Evolutionary conservation across 2,113 vertebrate genomes (phyloP), one percentile per base, ranked within the genome.

Genomic region (Montifringilla adamsi): DNA sequence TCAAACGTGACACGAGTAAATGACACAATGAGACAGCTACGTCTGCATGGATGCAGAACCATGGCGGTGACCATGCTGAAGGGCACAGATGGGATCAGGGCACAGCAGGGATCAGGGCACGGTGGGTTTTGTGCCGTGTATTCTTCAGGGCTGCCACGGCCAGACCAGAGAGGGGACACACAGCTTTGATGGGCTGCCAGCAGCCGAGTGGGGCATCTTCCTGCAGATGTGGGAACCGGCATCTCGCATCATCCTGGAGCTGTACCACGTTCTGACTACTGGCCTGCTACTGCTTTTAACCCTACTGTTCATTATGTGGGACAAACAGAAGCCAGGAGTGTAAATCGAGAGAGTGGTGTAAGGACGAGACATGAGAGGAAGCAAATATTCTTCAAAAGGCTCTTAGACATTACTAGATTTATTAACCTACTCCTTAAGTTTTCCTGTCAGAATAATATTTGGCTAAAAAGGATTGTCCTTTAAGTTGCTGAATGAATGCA

Each of bases 371-470:
- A 0, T 18, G 62, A 89, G 67, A 64, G 66, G 52, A 44, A 78
- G 41, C 41, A 91, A 87, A 87, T 69, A 55, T 7, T 60, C 69
- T 92, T 94, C 87, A 87, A 94, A 95, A 89, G 69, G 26, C 53
- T 82, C 66, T 82, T 81, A 92, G 91, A 84, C 66, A 37, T 49
- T 47, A 58, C 41, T 53, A 58, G 66, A 87, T 93, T 93, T 90
- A 90, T 78, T 91, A 87, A 50, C 23, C 53, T 82, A 28, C 62
- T 84, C 30, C 60, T 39, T 90, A 49, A 49, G 69, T 66, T 93
- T 89, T 86, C 30, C 53, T 85, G 77, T 58, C 81, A 95, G 94
- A 79, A 87, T 87, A 90, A 55, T 37, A 41, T 53, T 91, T 94
- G 68, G 52, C 73, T 82, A 47, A 82, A 87, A n/a, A 60, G 5